phyloP scores from a whole-genome alignment of 1,140 invertebrate genomes.

The Parapsyche elsis region DNA sequence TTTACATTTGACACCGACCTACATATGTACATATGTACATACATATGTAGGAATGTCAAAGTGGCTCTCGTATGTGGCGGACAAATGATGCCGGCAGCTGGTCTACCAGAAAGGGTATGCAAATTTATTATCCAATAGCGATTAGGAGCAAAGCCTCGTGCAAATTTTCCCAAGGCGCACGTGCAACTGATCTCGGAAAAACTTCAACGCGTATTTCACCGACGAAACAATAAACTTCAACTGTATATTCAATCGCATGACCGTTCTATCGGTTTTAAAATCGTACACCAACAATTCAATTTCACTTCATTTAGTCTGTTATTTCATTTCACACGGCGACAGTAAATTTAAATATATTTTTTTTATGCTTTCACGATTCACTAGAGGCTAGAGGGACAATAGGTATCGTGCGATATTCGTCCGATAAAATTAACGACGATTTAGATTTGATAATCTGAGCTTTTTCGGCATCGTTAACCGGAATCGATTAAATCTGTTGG shows the following conservation, averaged over 20 bases:
- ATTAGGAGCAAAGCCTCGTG: conserved; percentile 38
- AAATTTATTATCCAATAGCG: conserved; percentile 50
- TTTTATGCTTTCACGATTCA: no score
- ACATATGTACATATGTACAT: no score
- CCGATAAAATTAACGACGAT: not conserved
- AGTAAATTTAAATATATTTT: no score
- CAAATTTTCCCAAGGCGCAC: conserved; percentile 9
- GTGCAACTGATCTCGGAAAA: not conserved
- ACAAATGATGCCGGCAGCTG: conserved; percentile 43
- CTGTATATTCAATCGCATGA: not conserved
- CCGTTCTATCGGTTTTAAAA: no score
- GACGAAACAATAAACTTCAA: not conserved
- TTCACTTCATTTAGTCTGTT: no score
- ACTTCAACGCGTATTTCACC: not conserved
- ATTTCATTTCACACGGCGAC: no score
- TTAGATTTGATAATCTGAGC: not conserved
- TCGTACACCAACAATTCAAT: no score
- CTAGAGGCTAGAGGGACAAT: no score
- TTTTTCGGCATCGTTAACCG: not conserved
- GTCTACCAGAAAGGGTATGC: conserved; percentile 36
- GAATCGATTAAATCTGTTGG: conserved; percentile 1
- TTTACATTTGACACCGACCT: conserved; percentile 41
- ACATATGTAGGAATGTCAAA: conserved; percentile 33
- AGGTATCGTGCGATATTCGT: no score
- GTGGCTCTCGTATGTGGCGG: conserved; percentile 13